Evolutionary conservation across 2,888 invertebrate species (phyloP).

Genomic region (Drosophila neonasuta): DNA sequence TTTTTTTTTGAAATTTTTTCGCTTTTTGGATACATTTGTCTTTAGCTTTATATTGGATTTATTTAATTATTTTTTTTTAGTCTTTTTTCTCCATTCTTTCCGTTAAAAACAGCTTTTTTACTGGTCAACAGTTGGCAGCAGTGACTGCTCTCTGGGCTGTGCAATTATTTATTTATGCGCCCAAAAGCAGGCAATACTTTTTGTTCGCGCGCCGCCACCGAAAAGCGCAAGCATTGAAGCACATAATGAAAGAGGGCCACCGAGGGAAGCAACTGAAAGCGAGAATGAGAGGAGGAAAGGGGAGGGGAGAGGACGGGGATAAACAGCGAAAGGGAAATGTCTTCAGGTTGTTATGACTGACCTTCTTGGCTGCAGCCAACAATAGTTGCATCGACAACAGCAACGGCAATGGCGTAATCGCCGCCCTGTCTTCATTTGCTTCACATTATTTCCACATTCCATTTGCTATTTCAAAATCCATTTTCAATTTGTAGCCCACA

Average conservation of each 20-base stretch:
- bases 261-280: too few relatives aligned
- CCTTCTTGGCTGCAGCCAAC: constrained; percentile 10
- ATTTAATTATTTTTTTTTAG: too few relatives aligned
- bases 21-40: too few relatives aligned
- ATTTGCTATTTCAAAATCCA: background rate
- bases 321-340: background rate
- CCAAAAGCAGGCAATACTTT: constrained; percentile 25
- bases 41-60: background rate
- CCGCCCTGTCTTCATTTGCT: background rate
- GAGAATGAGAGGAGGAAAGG: too few relatives aligned
- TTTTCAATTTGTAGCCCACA: background rate
- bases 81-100: too few relatives aligned
- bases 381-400: constrained; percentile 3
- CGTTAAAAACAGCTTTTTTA: too few relatives aligned
- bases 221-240: background rate
- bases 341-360: constrained; percentile 9
- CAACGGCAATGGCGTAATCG: background rate
- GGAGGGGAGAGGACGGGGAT: background rate
- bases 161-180: constrained; percentile 54
- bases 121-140: too few relatives aligned
- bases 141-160: background rate
- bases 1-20: too few relatives aligned
- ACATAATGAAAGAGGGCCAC: background rate
- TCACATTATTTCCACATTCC: background rate
- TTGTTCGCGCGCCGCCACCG: constrained; percentile 10